Percentiles rank a stretch among this genome's conserved stretches.
These are phyloP conservation scores for Agrochola litura DNA, from an alignment of 2,888 invertebrate species.

Conservation along the genomic window DNA sequence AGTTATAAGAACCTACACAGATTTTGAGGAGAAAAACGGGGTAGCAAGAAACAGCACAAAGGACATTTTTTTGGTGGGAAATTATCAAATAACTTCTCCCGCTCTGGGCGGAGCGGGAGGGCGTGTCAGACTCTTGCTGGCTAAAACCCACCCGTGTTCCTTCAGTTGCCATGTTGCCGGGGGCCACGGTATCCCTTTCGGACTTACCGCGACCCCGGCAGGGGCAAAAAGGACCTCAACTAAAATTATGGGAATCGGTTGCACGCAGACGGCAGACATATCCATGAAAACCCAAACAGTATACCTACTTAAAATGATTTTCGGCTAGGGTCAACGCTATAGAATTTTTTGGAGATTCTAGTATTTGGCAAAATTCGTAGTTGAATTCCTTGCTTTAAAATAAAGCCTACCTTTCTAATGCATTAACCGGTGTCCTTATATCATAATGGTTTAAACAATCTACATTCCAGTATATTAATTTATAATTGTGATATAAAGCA, in stretches of 20 bases:
- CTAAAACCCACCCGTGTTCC: too few relatives aligned
- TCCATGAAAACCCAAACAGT: neutral
- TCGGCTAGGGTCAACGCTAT: too few relatives aligned
- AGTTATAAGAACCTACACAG: neutral
- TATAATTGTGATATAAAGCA: too few relatives aligned
- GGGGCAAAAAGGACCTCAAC: neutral
- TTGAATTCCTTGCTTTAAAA: neutral
- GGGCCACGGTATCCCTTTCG: too few relatives aligned
- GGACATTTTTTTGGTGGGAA: too few relatives aligned
- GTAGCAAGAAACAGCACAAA: neutral
- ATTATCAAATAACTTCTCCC: too few relatives aligned
- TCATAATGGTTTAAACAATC: neutral
- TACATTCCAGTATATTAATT: neutral
- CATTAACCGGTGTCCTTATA: neutral
- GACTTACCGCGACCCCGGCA: too few relatives aligned
- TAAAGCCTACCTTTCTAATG: neutral
- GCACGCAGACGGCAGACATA: neutral
- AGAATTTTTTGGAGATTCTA: neutral
- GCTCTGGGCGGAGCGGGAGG: too few relatives aligned
- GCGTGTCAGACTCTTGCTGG: too few relatives aligned
- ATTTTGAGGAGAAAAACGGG: neutral
- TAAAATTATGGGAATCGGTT: neutral
- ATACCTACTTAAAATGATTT: neutral
- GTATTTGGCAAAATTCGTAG: neutral
- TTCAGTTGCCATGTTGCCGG: too few relatives aligned